Percentiles rank a stretch among this genome's conserved stretches.
Conservation (phyloP, 1,140 invertebrate genomes). For the Aphidius ervi region DNA sequence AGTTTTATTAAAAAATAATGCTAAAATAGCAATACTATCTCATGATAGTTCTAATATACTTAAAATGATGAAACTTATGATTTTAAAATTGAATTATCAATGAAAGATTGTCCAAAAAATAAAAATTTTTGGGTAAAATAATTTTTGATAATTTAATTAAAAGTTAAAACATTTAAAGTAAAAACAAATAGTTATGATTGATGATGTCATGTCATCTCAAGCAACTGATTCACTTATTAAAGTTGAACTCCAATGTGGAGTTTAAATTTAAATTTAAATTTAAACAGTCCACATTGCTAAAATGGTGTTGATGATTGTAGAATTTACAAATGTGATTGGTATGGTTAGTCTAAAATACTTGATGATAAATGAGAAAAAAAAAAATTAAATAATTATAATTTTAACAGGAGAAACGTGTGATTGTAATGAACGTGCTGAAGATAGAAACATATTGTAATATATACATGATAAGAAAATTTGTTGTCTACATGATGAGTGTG, state of each 20-base stretch:
- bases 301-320: constrained; percentile 35
- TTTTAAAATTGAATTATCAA: constrained; percentile 30
- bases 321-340: constrained; percentile 32
- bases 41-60: constrained; percentile 37
- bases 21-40: constrained; percentile 30
- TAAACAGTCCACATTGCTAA: constrained; percentile 26
- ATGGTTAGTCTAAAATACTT: constrained; percentile 33
- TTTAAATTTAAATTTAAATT: constrained; percentile 29
- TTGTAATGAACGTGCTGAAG: constrained; percentile 28
- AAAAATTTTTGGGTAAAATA: constrained; percentile 30
- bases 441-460: constrained; percentile 30
- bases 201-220: constrained; percentile 33
- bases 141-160: constrained; percentile 3
- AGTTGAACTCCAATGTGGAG: constrained; percentile 32
- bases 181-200: constrained; percentile 30
- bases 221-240: constrained; percentile 31
- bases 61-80: constrained; percentile 36
- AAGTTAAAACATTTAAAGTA: constrained; percentile 9
- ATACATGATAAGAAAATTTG: constrained; percentile 25
- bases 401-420: constrained; percentile 33
- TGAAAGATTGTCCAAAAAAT: constrained; percentile 31
- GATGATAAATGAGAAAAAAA: background rate
- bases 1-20: constrained; percentile 30
- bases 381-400: background rate
- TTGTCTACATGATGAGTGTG: constrained; percentile 34